phyloP scores from a whole-genome alignment of 2,113 vertebrate genomes.

The Hiodon alosoides region DNA sequence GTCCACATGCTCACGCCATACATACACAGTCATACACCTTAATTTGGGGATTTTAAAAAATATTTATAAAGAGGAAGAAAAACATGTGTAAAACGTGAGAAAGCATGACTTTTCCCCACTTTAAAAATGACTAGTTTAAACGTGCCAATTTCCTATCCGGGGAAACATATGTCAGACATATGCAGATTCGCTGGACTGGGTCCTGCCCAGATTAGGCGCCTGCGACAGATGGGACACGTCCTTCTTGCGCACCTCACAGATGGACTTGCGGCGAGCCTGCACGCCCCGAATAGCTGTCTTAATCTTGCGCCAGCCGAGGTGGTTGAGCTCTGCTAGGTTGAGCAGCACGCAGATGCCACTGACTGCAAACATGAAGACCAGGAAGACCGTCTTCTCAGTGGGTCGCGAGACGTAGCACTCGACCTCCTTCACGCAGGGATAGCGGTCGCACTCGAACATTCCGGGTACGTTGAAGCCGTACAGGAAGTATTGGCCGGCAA shows the following conservation, averaged over 20 bases:
- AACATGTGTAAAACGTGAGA: neutral
- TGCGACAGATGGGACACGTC: constrained; percentile 64
- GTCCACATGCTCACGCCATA: neutral
- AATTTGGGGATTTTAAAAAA: neutral
- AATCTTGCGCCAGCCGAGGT: constrained; percentile 82
- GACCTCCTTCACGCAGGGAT: constrained; percentile 82
- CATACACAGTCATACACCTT: neutral
- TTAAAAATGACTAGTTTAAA: neutral
- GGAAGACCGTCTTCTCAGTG: constrained; percentile 80
- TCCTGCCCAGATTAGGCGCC: constrained; percentile 69
- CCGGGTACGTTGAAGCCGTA: constrained; percentile 80
- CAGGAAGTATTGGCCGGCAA: constrained; percentile 79
- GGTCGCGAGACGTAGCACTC: constrained; percentile 85
- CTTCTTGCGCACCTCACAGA: constrained; percentile 70
- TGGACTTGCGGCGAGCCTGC: constrained; percentile 71
- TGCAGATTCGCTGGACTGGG: constrained; percentile 79
- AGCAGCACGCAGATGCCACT: constrained; percentile 82
- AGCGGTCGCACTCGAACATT: constrained; percentile 78
- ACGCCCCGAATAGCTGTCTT: constrained; percentile 73
- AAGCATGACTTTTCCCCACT: neutral
- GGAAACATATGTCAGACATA: constrained; percentile 62
- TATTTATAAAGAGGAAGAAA: neutral
- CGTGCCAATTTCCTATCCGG: neutral
- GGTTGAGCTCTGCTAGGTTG: constrained; percentile 86
- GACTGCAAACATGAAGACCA: constrained; percentile 89